Percentiles rank a stretch among this genome's conserved stretches.
phyloP scores from a whole-genome alignment of 2,888 invertebrate genomes.

The Caenorhabditis afra region DNA sequence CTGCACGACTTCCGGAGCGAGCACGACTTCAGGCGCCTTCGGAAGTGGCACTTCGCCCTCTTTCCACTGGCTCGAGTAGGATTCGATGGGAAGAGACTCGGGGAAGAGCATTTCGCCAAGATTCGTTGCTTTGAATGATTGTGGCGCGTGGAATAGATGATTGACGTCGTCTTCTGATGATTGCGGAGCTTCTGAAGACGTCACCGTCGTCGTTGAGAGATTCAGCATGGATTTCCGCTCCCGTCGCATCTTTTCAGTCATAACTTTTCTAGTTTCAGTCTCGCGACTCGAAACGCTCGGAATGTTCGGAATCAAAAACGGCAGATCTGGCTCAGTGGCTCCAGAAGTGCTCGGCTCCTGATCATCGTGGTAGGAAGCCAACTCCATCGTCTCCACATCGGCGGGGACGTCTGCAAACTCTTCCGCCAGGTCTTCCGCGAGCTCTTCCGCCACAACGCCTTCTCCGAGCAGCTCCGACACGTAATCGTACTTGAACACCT shows the following conservation, averaged over 20 bases:
- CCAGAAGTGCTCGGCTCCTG: constrained; percentile 55
- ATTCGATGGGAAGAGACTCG: constrained; percentile 33
- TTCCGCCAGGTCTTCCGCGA: constrained; percentile 38
- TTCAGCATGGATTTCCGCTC: constrained; percentile 28
- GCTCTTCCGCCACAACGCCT: constrained; percentile 30
- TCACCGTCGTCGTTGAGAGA: constrained; percentile 30
- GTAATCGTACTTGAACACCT: constrained; percentile 45
- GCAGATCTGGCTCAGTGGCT: constrained; percentile 12
- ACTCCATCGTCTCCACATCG: background rate
- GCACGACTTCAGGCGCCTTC: background rate
- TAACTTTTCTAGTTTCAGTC: constrained; percentile 5
- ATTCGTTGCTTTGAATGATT: constrained; percentile 10
- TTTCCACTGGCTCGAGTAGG: constrained; percentile 51
- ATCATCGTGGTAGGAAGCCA: constrained; percentile 25
- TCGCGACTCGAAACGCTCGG: background rate
- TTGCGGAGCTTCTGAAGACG: background rate
- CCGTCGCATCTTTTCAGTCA: constrained; percentile 31
- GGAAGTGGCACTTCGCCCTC: background rate
- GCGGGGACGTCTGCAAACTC: too few species aligned
- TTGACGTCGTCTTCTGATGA: constrained; percentile 4
- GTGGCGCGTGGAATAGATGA: constrained; percentile 16
- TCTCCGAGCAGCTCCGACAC: constrained; percentile 48
- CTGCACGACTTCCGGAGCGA: background rate
- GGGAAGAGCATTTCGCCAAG: constrained; percentile 54
- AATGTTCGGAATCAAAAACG: constrained; percentile 40